Conservation (phyloP, 2,113 vertebrate species). For the Aldabrachelys gigantea region DNA sequence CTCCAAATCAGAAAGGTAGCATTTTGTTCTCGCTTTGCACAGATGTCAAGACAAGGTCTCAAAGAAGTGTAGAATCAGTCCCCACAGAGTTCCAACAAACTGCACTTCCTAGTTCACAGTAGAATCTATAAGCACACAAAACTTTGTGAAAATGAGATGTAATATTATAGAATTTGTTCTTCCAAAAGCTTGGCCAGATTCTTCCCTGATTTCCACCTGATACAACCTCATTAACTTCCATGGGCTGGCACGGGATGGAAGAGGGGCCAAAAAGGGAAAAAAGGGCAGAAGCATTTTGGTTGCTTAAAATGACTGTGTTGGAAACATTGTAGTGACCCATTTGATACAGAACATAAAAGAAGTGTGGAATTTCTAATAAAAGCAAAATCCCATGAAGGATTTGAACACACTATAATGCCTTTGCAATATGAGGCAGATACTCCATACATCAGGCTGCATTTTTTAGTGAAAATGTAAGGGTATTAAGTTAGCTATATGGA, state of each 20-base stretch:
- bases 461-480: accelerated
- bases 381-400: accelerated
- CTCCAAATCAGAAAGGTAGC: not conserved
- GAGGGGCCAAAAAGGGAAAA: not conserved
- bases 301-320: not conserved
- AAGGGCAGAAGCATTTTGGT: not conserved
- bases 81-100: not conserved
- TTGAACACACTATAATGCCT: not conserved
- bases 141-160: not conserved
- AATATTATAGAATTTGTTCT: not conserved
- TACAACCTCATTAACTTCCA: not conserved
- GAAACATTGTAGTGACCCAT: not conserved
- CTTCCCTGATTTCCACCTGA: not conserved
- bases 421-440: not conserved
- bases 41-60: not conserved
- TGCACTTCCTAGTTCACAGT: not conserved
- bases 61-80: not conserved
- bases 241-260: not conserved
- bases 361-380: not conserved
- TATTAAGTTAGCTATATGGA: not conserved
- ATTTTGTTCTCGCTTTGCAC: not conserved
- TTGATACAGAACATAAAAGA: not conserved
- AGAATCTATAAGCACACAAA: not conserved
- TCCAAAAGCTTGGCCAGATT: not conserved
- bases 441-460: not conserved